Conservation (phyloP, 2,113 vertebrate genomes). For the Chroicocephalus ridibundus region DNA sequence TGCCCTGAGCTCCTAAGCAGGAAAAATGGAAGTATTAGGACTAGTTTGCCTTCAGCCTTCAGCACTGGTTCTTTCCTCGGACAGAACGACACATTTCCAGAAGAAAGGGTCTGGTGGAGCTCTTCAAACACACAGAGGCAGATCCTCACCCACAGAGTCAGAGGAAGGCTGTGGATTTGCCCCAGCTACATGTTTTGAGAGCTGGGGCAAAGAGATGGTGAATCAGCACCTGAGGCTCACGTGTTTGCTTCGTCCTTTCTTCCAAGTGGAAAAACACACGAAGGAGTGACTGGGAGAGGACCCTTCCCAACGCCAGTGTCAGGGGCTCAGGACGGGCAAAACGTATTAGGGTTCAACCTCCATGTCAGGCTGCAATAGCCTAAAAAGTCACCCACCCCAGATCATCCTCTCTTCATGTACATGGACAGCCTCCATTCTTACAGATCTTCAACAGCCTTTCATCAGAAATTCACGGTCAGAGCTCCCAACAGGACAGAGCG, state of each 20-base stretch:
- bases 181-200: neutral
- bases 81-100: neutral
- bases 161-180: neutral
- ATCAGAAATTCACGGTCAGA: neutral
- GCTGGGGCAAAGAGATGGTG: neutral
- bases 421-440: neutral
- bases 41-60: neutral
- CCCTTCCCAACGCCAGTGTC: neutral
- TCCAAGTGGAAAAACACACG: neutral
- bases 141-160: neutral
- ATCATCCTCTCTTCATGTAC: neutral
- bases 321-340: neutral
- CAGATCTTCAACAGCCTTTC: neutral
- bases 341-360: neutral
- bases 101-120: neutral
- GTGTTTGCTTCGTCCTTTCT: neutral
- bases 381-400: neutral
- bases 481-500: neutral
- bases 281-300: neutral
- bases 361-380: neutral
- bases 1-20: neutral
- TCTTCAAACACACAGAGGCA: neutral
- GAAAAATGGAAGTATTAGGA: neutral
- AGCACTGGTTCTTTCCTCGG: neutral
- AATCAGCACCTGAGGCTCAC: neutral